Evolutionary conservation across 1,140 invertebrate species (phyloP).

Genomic region (Drosophila ogumai): DNA sequence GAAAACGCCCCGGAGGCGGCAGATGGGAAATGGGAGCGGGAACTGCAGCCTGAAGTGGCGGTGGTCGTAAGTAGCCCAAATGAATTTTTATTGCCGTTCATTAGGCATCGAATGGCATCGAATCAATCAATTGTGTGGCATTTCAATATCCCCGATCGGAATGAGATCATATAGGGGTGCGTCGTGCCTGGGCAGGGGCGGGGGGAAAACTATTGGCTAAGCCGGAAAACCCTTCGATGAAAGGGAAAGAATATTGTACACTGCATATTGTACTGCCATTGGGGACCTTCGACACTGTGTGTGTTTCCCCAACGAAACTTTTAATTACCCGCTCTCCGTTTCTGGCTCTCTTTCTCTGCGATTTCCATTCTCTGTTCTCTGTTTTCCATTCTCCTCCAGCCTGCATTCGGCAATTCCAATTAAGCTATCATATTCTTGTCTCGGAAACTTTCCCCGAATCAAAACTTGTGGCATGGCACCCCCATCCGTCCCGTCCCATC

Average conservation of each 20-base stretch:
- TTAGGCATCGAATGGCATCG: slow-evolving; percentile 48
- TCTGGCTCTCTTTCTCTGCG: slow-evolving; percentile 12
- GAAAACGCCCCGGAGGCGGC: slow-evolving; percentile 12
- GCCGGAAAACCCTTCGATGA: slow-evolving; percentile 12
- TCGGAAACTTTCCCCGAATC: slow-evolving; percentile 53
- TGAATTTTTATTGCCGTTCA: slow-evolving; percentile 60
- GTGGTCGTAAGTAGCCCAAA: slow-evolving; percentile 42
- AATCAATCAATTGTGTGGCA: slow-evolving; percentile 59
- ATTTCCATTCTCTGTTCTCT: slow-evolving; percentile 23
- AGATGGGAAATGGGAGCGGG: too few species aligned
- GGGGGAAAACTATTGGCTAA: slow-evolving; percentile 7
- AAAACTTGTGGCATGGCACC: slow-evolving; percentile 46
- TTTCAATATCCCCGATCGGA: slow-evolving; percentile 32
- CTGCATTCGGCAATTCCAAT: slow-evolving; percentile 54
- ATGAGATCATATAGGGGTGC: slow-evolving; percentile 47
- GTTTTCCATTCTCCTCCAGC: slow-evolving; percentile 12
- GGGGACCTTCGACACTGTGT: slow-evolving; percentile 37
- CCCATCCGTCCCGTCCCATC: not conserved
- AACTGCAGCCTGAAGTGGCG: slow-evolving; percentile 9
- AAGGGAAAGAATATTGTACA: slow-evolving; percentile 6
- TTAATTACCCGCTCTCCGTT: slow-evolving; percentile 45
- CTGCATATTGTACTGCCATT: slow-evolving; percentile 19
- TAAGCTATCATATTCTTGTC: slow-evolving; percentile 60
- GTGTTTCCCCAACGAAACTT: slow-evolving; percentile 41
- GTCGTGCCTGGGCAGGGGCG: not conserved